Evolutionary conservation across 2,797 vertebrate species (phyloP).

Genomic region (Tokudaia muenninki): DNA sequence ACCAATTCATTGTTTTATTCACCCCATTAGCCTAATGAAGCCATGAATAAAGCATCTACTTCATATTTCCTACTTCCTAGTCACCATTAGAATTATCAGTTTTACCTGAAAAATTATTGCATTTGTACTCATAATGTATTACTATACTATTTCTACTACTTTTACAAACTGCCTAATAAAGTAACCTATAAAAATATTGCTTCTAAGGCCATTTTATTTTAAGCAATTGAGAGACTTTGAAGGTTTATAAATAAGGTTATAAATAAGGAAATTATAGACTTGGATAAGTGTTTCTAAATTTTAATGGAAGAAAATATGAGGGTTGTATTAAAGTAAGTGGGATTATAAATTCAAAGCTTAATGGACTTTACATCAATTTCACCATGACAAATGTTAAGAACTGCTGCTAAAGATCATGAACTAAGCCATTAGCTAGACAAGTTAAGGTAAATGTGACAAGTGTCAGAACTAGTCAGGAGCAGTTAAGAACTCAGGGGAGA

Average conservation of each 20-base stretch:
- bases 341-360: not conserved
- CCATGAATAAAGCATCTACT: not conserved
- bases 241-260: not conserved
- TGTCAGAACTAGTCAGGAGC: not conserved
- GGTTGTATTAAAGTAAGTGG: not conserved
- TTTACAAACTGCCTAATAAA: conserved; percentile 36
- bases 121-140: not conserved
- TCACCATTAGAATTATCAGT: not conserved
- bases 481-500: not conserved
- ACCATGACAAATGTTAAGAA: not conserved
- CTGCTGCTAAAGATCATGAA: not conserved
- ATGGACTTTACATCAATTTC: not conserved
- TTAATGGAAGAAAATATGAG: not conserved
- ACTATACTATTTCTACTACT: not conserved
- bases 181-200: conserved; percentile 16
- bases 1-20: not conserved
- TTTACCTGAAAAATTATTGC: conserved; percentile 29
- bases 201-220: not conserved
- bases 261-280: conserved; percentile 11
- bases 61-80: not conserved
- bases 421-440: not conserved
- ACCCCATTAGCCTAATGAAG: not conserved
- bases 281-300: not conserved
- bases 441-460: not conserved
- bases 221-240: not conserved